Conservation (phyloP, 2,888 invertebrate genomes). For the Scaptomyza flava region DNA sequence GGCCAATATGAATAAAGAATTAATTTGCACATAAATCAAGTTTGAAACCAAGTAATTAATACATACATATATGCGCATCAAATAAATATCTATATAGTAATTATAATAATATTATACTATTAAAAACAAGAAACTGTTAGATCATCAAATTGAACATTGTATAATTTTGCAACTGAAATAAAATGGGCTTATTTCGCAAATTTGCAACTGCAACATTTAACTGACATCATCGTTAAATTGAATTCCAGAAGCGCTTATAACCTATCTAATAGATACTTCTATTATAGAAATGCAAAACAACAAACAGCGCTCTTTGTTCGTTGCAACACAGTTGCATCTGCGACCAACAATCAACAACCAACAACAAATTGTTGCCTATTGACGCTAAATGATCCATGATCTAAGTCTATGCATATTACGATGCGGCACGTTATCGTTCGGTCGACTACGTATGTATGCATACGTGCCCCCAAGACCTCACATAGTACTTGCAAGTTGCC, state of each 20-base stretch:
- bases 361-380: slow-evolving; percentile 39
- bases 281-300: slow-evolving; percentile 27
- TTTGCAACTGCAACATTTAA: slow-evolving; percentile 2
- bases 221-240: slow-evolving; percentile 54
- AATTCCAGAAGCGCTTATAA: slow-evolving; percentile 21
- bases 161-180: too few species aligned
- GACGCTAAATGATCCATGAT: slow-evolving; percentile 55
- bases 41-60: slow-evolving; percentile 30
- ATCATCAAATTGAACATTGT: slow-evolving; percentile 6
- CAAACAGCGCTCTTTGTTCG: slow-evolving; percentile 59
- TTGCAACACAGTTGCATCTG: background rate
- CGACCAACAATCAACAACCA: background rate
- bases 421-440: background rate
- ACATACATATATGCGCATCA: slow-evolving; percentile 33
- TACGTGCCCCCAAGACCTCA: background rate
- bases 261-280: slow-evolving; percentile 46
- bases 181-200: too few species aligned
- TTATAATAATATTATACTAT: too few species aligned
- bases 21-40: slow-evolving; percentile 57
- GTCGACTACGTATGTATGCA: too few species aligned
- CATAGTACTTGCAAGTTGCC: background rate
- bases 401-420: slow-evolving; percentile 20
- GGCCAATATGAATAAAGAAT: slow-evolving; percentile 33
- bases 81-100: background rate
- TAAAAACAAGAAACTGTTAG: background rate